Percentiles rank a stretch among this genome's conserved stretches.
These are phyloP conservation scores for Xyrichtys novacula DNA, from an alignment of 2,797 vertebrate species.

Conservation along the genomic window DNA sequence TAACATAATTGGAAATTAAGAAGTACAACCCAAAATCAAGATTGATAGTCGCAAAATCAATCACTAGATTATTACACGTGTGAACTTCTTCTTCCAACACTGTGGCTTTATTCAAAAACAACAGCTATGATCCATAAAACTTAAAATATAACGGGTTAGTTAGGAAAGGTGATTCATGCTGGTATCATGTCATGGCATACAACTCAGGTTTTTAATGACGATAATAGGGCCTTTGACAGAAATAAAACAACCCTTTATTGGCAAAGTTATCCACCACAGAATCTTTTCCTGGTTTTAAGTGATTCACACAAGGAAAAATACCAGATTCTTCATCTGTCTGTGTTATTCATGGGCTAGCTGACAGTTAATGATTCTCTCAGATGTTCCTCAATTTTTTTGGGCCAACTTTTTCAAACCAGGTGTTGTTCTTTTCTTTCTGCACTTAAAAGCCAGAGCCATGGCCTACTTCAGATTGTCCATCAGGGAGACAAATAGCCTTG, in stretches of 20 bases:
- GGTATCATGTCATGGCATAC: conserved; percentile 36
- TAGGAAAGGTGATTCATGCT: conserved; percentile 45
- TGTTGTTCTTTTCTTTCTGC: conserved; percentile 41
- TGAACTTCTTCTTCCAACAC: conserved; percentile 1
- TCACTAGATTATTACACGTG: not conserved
- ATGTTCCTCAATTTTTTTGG: conserved; percentile 37
- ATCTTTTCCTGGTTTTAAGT: conserved; percentile 41
- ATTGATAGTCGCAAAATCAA: not conserved
- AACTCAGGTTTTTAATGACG: conserved; percentile 21
- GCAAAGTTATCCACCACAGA: conserved; percentile 21
- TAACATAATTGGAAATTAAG: not conserved
- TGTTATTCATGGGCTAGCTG: conserved; percentile 51
- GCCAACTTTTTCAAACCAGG: conserved; percentile 51
- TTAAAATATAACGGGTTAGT: conserved; percentile 7
- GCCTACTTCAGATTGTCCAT: conserved; percentile 22
- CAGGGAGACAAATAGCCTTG: conserved; percentile 43
- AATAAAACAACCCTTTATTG: conserved; percentile 53
- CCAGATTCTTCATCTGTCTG: conserved; percentile 49
- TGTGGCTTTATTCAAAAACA: not conserved
- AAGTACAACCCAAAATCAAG: conserved; percentile 3
- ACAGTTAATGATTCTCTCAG: conserved; percentile 67
- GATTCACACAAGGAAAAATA: conserved; percentile 39
- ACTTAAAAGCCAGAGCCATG: conserved; percentile 16
- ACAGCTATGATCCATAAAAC: conserved; percentile 5
- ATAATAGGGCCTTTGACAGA: conserved; percentile 37